These are phyloP conservation scores for Cheilosia vernalis DNA, from an alignment of 2,888 invertebrate species.

Conservation along the genomic window DNA sequence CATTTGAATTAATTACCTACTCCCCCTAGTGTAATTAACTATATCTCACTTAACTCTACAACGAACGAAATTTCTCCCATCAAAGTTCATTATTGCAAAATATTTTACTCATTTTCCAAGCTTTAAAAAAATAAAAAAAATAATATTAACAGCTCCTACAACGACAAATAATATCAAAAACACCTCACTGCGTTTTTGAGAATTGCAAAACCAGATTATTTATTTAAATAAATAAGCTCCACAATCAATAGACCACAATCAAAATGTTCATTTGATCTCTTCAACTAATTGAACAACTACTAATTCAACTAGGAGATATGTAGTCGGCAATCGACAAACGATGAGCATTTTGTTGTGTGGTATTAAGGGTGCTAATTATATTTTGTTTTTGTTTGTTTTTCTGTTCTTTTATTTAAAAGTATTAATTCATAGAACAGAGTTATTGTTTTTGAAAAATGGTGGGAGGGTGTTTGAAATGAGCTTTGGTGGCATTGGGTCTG, in stretches of 20 bases:
- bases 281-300: not conserved
- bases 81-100: conserved; percentile 28
- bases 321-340: not conserved
- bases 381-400: conserved; percentile 21
- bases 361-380: conserved; percentile 56
- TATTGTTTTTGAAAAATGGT: conserved; percentile 8
- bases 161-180: conserved; percentile 19
- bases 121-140: conserved; percentile 4
- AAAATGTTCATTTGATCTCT: conserved; percentile 63
- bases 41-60: conserved; percentile 12
- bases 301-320: not conserved
- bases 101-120: conserved; percentile 45
- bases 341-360: conserved; percentile 72
- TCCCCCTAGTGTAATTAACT: not conserved
- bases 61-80: conserved; percentile 23
- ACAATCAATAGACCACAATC: conserved; percentile 64
- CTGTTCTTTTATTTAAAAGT: conserved; percentile 5
- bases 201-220: conserved; percentile 83
- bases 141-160: not conserved
- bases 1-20: not conserved
- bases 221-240: conserved; percentile 70
- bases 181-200: conserved; percentile 82
- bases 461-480: conserved; percentile 26
- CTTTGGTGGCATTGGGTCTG: not conserved
- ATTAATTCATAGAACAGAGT: not conserved